Evolutionary conservation across 2,888 invertebrate species (phyloP).

Genomic region (Lottia scabra): DNA sequence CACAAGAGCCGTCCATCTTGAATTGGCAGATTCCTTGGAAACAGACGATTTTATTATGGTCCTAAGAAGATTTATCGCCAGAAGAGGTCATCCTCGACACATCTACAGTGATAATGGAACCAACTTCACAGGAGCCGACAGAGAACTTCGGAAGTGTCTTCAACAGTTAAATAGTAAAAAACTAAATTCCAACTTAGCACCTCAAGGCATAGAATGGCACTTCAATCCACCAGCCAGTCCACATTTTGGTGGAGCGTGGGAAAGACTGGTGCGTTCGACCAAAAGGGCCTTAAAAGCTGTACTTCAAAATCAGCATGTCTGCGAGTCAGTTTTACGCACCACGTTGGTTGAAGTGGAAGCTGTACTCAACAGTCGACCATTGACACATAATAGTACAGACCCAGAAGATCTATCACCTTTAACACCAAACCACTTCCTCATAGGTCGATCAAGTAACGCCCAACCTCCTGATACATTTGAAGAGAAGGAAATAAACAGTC

Average conservation of each 20-base stretch:
- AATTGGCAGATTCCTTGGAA: slow-evolving; percentile 13
- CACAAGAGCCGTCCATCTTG: slow-evolving; percentile 15
- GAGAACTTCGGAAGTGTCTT: slow-evolving; percentile 21
- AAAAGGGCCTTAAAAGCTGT: slow-evolving; percentile 40
- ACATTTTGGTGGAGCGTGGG: slow-evolving; percentile 64
- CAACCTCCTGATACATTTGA: slow-evolving; percentile 3
- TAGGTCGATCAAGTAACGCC: background rate
- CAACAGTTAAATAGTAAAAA: slow-evolving; percentile 13
- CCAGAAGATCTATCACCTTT: slow-evolving; percentile 15
- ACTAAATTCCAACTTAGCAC: slow-evolving; percentile 19
- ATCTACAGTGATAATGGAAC: slow-evolving; percentile 35
- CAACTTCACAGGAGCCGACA: slow-evolving; percentile 35
- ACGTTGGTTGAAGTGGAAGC: slow-evolving; percentile 19
- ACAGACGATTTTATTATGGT: slow-evolving; percentile 15
- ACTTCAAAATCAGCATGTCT: background rate
- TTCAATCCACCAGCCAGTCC: slow-evolving; percentile 61
- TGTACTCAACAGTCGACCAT: slow-evolving; percentile 20
- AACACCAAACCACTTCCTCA: slow-evolving; percentile 22
- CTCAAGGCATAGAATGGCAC: slow-evolving; percentile 51
- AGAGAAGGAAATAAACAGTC: slow-evolving; percentile 12
- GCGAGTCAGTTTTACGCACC: slow-evolving; percentile 6
- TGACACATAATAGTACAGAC: slow-evolving; percentile 20
- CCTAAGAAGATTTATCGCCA: slow-evolving; percentile 7
- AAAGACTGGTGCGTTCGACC: slow-evolving; percentile 59
- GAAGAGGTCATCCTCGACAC: slow-evolving; percentile 19